Conservation (phyloP, 2,888 invertebrate genomes). For the Meteorus colon region DNA sequence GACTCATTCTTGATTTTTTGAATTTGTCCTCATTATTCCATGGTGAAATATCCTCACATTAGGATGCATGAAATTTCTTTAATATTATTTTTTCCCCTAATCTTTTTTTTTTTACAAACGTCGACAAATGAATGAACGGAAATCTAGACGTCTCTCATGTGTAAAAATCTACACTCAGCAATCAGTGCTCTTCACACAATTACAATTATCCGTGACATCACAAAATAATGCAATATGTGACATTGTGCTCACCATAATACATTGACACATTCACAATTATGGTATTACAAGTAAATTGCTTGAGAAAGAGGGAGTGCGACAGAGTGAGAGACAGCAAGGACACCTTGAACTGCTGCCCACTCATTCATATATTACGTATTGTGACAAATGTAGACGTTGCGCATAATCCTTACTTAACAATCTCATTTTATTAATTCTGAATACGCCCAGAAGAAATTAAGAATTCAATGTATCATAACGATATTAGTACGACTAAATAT, state of each 20-base stretch:
- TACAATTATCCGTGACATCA: constrained; percentile 56
- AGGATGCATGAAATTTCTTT: background rate
- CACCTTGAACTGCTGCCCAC: constrained; percentile 40
- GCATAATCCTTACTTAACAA: constrained; percentile 39
- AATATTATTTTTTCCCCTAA: no score
- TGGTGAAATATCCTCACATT: background rate
- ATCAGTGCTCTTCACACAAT: constrained; percentile 59
- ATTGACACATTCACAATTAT: constrained; percentile 52
- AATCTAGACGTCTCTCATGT: background rate
- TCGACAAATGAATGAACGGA: background rate
- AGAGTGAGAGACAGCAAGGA: constrained; percentile 49
- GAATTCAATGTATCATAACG: constrained; percentile 6
- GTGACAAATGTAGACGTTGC: constrained; percentile 37
- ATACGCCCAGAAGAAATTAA: constrained; percentile 40
- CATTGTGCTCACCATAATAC: constrained; percentile 52
- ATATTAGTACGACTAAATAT: constrained; percentile 6
- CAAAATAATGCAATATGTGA: constrained; percentile 46
- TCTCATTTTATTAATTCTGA: constrained; percentile 52
- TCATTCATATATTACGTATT: constrained; percentile 36
- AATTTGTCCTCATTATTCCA: background rate
- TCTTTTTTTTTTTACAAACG: background rate
- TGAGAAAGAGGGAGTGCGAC: background rate
- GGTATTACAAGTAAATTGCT: constrained; percentile 47
- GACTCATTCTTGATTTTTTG: no score
- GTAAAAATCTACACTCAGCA: background rate